Percentiles rank a stretch among this genome's conserved stretches.
Evolutionary conservation across 37 sponge, comb jelly and placozoan species (phyloP).

Genomic region (Cladorhizidae sp.): DNA sequence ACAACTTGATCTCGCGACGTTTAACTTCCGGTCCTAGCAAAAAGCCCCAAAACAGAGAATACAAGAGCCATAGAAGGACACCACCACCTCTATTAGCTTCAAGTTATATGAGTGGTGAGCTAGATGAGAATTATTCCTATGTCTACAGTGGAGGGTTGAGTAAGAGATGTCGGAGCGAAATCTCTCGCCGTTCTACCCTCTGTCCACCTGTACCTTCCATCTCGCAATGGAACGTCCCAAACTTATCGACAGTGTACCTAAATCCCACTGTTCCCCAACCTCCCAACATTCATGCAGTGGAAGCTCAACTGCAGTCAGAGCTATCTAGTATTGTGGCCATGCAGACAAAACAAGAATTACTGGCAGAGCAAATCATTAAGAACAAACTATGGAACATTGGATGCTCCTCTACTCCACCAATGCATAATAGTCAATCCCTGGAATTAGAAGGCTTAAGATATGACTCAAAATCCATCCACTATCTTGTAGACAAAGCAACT

Average conservation of each 20-base stretch:
- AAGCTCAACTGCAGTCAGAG: not conserved
- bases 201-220: not conserved
- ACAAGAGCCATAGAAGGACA: not conserved
- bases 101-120: slow-evolving; percentile 40
- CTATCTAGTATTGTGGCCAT: slow-evolving; percentile 14
- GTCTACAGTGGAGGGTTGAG: slow-evolving; percentile 38
- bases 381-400: slow-evolving; percentile 25
- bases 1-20: slow-evolving; percentile 3
- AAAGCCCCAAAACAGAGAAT: not conserved
- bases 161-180: not conserved
- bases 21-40: not conserved
- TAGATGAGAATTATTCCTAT: slow-evolving; percentile 42
- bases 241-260: not conserved
- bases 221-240: no score
- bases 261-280: not conserved
- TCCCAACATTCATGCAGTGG: not conserved
- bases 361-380: slow-evolving; percentile 39
- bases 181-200: not conserved
- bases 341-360: slow-evolving; percentile 38
- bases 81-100: not conserved
- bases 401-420: no score
- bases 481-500: not conserved
- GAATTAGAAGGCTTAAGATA: slow-evolving; percentile 14
- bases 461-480: not conserved
- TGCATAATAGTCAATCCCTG: not conserved